These are phyloP conservation scores for Caenorhabditis japonica DNA, from an alignment of 2,888 invertebrate species.

Conservation along the genomic window DNA sequence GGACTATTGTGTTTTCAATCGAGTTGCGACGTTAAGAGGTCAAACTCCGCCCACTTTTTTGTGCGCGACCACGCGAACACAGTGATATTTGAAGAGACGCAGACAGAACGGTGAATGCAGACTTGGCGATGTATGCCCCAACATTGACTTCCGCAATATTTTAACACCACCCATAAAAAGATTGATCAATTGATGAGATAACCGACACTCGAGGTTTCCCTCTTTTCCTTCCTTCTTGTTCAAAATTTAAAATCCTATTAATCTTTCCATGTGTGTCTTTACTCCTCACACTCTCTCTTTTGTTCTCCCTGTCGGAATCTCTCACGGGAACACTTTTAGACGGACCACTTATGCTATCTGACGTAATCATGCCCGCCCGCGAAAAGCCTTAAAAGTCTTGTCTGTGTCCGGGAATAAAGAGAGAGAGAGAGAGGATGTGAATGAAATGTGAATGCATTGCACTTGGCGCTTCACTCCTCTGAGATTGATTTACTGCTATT, in stretches of 20 bases:
- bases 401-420: slow-evolving; percentile 10
- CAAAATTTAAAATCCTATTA: slow-evolving; percentile 15
- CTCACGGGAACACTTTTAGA: slow-evolving; percentile 45
- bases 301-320: background rate
- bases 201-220: background rate
- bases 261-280: slow-evolving; percentile 17
- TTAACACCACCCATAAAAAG: slow-evolving; percentile 19
- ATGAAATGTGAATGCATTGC: slow-evolving; percentile 10
- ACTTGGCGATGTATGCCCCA: too few species aligned
- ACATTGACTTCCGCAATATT: too few species aligned
- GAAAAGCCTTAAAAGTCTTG: slow-evolving; percentile 4
- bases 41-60: too few species aligned
- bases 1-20: too few species aligned
- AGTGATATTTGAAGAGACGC: too few species aligned
- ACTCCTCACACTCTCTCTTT: background rate
- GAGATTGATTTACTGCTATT: slow-evolving; percentile 41
- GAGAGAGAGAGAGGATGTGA: slow-evolving; percentile 23
- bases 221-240: background rate
- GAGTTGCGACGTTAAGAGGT: too few species aligned
- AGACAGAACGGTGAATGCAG: too few species aligned
- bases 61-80: too few species aligned
- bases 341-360: slow-evolving; percentile 50
- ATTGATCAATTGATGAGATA: slow-evolving; percentile 34
- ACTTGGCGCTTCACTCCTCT: too few species aligned
- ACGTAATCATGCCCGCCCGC: slow-evolving; percentile 27